phyloP scores from a whole-genome alignment of 2,888 invertebrate genomes.

The Aphidius colemani region DNA sequence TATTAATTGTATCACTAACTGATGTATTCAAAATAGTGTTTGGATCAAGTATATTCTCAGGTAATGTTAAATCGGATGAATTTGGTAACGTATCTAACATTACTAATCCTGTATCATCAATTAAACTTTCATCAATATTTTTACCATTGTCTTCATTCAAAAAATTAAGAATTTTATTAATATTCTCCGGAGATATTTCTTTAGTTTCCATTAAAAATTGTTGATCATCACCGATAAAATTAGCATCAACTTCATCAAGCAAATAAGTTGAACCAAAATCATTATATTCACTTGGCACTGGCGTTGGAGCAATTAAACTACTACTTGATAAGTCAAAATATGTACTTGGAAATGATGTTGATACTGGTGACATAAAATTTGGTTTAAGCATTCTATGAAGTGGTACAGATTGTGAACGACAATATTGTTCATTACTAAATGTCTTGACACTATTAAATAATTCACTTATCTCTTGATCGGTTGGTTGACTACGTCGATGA shows the following conservation, averaged over 20 bases:
- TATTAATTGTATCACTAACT: constrained; percentile 43
- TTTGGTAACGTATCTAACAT: neutral
- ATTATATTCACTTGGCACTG: constrained; percentile 74
- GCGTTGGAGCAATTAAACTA: constrained; percentile 71
- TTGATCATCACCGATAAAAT: constrained; percentile 51
- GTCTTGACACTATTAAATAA: constrained; percentile 65
- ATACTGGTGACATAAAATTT: constrained; percentile 57
- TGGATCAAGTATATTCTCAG: constrained; percentile 33
- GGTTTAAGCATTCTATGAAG: constrained; percentile 65
- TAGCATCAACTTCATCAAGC: constrained; percentile 52
- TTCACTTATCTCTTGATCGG: constrained; percentile 67
- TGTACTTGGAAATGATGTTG: constrained; percentile 44
- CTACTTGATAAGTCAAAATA: constrained; percentile 62
- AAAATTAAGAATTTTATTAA: constrained; percentile 70
- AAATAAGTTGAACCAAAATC: constrained; percentile 67
- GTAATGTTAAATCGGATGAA: neutral
- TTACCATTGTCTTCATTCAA: constrained; percentile 59
- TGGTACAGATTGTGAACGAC: constrained; percentile 81
- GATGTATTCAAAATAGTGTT: constrained; percentile 44
- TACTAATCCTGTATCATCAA: constrained; percentile 24
- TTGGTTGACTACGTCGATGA: constrained; percentile 40
- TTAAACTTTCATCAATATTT: constrained; percentile 39
- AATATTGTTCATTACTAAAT: constrained; percentile 54
- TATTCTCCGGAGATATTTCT: constrained; percentile 64
- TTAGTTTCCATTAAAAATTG: constrained; percentile 54